A percentile compares a stretch with the other conserved stretches of the same genome.
These are phyloP conservation scores for Cyrtorhinus lividipennis DNA, from an alignment of 1,140 invertebrate species.

Conservation along the genomic window DNA sequence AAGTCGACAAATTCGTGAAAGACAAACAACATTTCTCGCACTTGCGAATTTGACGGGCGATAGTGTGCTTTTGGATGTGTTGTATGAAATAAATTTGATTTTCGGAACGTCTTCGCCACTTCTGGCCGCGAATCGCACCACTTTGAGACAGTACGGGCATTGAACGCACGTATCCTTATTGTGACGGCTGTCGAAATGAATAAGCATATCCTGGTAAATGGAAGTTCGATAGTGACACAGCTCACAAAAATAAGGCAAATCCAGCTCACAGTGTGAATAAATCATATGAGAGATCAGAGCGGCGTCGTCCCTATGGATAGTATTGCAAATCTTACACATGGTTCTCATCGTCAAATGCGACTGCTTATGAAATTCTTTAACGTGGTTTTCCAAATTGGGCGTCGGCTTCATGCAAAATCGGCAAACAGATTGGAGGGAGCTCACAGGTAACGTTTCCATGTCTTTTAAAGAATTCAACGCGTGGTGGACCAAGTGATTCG, in stretches of 20 bases:
- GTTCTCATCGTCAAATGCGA: not conserved
- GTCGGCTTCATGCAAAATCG: not conserved
- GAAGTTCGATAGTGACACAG: conserved; percentile 5
- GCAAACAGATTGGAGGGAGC: not conserved
- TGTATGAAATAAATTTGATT: conserved; percentile 12
- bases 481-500: not conserved
- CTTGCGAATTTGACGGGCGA: not conserved
- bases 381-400: not conserved
- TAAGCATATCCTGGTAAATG: not conserved
- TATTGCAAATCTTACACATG: conserved; percentile 9
- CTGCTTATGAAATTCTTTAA: not conserved
- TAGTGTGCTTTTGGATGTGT: conserved; percentile 8
- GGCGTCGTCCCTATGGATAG: not conserved
- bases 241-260: conserved; percentile 6
- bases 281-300: conserved; percentile 1
- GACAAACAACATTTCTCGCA: conserved; percentile 2
- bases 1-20: not conserved
- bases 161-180: conserved; percentile 4
- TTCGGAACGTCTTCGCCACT: not conserved
- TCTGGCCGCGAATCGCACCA: not conserved
- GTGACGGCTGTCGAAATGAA: not conserved
- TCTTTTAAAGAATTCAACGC: not conserved
- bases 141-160: conserved; percentile 8
- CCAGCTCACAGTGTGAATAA: conserved; percentile 3
- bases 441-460: not conserved